Base-by-base conservation (phyloP, 53 echinoderm and acorn worm species). In the Arbacia lixula region DNA sequence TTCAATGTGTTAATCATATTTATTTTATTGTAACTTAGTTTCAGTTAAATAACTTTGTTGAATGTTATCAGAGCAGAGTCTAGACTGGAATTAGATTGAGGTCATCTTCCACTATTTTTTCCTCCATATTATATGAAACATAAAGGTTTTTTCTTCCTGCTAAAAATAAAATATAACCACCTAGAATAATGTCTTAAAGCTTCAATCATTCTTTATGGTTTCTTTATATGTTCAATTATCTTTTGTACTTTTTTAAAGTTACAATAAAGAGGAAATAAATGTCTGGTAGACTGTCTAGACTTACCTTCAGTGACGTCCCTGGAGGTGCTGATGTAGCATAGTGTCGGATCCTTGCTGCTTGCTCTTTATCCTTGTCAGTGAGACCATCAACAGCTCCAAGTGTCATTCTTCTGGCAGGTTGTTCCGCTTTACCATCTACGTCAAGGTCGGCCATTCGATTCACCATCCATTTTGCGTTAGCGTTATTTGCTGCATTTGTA, bases 301-400 rank as follows among this genome's bases (percentile, higher is more conserved):
- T 16, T 77, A 92, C 92, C 89, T 92, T 81, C 32, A 81, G 26
- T 28, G 77, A 77, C 5, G 63, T 87, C 50, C 68, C 77, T 49
- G 83, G 82, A 36, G 91, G 84, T 17, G 85, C 87, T 8, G 86
- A 88, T 21, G 84, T 87, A 26, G 91, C 80, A 8, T 83, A 87
- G 1, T 76, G 77, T 35, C 91, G 51, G 41, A 75, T 49, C 71
- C 85, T 68, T 43, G 90, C 82, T 24, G 82, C 82, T 31, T 71
- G 72, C 21, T 83, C 67, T 49, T 87, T 87, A 12, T 68, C 85
- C 35, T 65, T 90, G 33, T 92, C 90, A 17, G 94, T 90, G 56
- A 98, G 75, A 3, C 94, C 98, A 88, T 98, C 98, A 36, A 94
- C 98, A 19, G 88, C 88, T 12, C 94, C 94, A 20, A 98, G 60